These are phyloP conservation scores for Patella vulgata DNA, from an alignment of 1,140 invertebrate genomes.

Conservation along the genomic window DNA sequence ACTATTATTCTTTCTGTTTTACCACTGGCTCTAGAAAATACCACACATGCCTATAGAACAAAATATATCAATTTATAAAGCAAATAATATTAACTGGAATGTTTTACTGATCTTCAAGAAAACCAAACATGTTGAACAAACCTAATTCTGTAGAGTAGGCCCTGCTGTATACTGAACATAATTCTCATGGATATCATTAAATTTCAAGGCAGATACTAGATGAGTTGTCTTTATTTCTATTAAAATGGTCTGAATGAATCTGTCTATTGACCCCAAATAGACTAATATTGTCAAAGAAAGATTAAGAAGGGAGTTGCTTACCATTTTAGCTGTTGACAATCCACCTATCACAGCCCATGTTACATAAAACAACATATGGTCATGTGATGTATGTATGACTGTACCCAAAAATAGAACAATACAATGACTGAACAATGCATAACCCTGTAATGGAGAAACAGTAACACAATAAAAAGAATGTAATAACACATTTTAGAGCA, in stretches of 20 bases:
- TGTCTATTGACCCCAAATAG: no score
- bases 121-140: background rate
- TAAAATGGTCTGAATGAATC: no score
- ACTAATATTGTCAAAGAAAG: no score
- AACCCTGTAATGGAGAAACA: conserved; percentile 58
- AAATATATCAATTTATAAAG: conserved; percentile 3
- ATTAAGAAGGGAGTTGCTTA: no score
- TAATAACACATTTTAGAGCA: background rate
- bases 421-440: conserved; percentile 66
- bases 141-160: background rate
- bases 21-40: conserved; percentile 58
- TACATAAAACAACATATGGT: conserved; percentile 66
- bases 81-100: background rate
- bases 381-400: conserved; percentile 63
- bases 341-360: conserved; percentile 65
- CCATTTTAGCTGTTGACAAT: conserved; percentile 63
- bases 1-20: conserved; percentile 61
- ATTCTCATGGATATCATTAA: no score
- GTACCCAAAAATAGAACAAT: conserved; percentile 65
- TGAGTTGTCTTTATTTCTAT: no score
- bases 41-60: conserved; percentile 55
- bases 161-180: background rate
- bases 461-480: conserved; percentile 6
- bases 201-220: no score
- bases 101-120: background rate